These are phyloP conservation scores for Netelia inedita DNA, from an alignment of 2,888 invertebrate genomes.

Conservation along the genomic window DNA sequence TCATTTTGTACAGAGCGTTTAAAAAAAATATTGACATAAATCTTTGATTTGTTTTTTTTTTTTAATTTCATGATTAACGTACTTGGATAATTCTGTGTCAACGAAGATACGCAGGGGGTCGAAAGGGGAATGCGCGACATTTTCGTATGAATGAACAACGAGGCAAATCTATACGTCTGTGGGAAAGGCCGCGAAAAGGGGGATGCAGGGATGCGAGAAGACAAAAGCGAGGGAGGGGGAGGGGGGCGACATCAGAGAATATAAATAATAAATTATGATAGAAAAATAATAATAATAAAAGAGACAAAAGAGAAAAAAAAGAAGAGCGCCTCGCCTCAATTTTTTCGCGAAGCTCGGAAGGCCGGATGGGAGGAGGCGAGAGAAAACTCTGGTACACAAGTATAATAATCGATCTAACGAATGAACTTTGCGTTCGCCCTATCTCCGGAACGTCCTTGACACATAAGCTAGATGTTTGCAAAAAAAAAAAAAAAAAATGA, in stretches of 20 bases:
- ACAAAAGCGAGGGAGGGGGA: too few species aligned
- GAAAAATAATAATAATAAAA: background rate
- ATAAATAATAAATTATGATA: background rate
- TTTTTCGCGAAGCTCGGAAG: constrained; percentile 33
- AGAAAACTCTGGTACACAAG: background rate
- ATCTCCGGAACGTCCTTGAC: constrained; percentile 41
- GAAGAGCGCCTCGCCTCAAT: background rate
- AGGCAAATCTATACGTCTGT: too few species aligned
- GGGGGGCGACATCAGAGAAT: background rate
- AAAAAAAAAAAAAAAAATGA: constrained; percentile 27
- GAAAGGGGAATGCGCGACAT: too few species aligned
- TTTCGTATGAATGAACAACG: too few species aligned
- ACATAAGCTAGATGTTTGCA: constrained; percentile 30
- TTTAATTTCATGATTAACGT: background rate
- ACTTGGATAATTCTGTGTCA: too few species aligned
- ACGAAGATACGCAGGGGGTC: too few species aligned
- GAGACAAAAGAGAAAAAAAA: background rate
- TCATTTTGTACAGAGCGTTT: too few species aligned
- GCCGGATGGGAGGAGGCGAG: background rate
- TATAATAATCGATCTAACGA: constrained; percentile 50
- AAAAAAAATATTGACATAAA: too few species aligned
- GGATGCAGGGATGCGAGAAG: too few species aligned
- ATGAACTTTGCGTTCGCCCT: constrained; percentile 50
- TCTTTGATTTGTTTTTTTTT: background rate
- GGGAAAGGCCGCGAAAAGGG: too few species aligned